Evolutionary conservation across 2,113 vertebrate species (phyloP).

Genomic region (Syrrhaptes paradoxus): DNA sequence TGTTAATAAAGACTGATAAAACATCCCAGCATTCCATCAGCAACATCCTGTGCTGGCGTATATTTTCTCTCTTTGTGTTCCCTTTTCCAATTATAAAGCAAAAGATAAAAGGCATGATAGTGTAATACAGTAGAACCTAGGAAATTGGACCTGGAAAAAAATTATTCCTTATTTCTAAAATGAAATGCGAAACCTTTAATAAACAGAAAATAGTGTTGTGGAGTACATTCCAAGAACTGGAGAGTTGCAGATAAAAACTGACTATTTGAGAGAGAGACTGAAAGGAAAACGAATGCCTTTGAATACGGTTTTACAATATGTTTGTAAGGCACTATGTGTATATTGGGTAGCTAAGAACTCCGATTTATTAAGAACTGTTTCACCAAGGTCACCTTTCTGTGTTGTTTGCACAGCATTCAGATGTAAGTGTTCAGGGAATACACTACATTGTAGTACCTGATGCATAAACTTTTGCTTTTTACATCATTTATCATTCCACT

Average conservation of each 20-base stretch:
- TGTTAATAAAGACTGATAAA: neutral
- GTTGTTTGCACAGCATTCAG: neutral
- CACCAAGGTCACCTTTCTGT: neutral
- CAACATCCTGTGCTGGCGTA: neutral
- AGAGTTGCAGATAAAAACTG: neutral
- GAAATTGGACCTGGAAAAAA: neutral
- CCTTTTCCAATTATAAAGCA: neutral
- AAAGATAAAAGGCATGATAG: neutral
- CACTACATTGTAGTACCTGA: neutral
- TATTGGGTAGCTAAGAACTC: neutral
- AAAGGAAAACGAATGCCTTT: neutral
- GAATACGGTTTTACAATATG: neutral
- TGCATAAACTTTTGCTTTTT: neutral
- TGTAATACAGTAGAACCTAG: neutral
- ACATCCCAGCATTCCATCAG: neutral
- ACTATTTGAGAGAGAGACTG: neutral
- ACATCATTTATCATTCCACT: neutral
- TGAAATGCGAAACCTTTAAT: neutral
- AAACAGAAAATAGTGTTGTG: neutral
- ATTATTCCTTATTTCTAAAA: neutral
- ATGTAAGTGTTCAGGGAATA: neutral
- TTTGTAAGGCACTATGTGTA: neutral
- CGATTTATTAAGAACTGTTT: neutral
- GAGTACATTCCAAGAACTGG: neutral
- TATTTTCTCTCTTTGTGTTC: constrained; percentile 3